Conservation (phyloP, 2,797 vertebrate genomes). For the Acipenser ruthenus region DNA sequence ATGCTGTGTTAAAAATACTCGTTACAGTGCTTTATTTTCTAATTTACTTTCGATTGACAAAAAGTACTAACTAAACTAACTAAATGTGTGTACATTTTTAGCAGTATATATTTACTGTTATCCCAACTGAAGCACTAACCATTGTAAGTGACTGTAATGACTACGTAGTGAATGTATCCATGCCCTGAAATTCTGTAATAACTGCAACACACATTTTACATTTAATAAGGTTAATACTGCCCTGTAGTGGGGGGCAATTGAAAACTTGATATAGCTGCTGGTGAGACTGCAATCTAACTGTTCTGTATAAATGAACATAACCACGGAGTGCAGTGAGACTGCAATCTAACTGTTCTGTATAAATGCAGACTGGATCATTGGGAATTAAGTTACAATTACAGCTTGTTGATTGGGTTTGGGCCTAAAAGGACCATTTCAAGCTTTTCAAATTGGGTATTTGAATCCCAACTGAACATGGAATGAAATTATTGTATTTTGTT, state of each 20-base stretch:
- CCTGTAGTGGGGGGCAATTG: no score
- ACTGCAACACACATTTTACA: no score
- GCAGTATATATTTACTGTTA: no score
- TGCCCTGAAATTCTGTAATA: no score
- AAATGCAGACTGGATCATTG: no score
- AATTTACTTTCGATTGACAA: background rate
- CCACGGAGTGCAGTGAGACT: background rate
- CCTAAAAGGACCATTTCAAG: background rate
- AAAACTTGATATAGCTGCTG: background rate
- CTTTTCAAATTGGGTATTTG: background rate
- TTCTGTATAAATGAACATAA: background rate
- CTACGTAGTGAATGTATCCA: background rate
- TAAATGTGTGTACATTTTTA: no score
- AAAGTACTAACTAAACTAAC: background rate
- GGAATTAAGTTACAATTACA: no score
- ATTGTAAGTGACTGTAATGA: background rate
- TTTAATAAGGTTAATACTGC: no score
- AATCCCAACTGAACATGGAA: constrained; percentile 1
- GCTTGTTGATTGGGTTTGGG: background rate
- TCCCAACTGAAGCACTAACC: no score
- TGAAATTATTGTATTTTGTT: constrained; percentile 1
- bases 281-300: background rate
- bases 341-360: no score
- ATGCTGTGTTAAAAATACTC: background rate
- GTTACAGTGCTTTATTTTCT: background rate